Evolutionary conservation across 2,888 invertebrate species (phyloP).

Genomic region (Nasonia oneida): DNA sequence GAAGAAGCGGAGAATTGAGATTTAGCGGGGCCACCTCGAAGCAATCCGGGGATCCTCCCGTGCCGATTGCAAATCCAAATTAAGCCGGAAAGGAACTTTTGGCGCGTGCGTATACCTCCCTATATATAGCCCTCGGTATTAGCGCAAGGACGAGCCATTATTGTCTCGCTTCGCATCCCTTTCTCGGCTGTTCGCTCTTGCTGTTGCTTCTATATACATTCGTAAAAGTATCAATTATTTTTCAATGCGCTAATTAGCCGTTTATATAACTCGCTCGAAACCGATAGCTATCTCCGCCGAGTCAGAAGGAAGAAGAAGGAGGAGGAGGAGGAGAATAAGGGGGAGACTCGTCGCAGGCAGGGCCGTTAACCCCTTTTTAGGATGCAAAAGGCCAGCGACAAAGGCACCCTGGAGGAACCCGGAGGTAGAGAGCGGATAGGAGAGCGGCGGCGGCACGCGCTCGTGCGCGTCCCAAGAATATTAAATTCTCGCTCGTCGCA

Average conservation of each 20-base stretch:
- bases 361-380: conserved; percentile 70
- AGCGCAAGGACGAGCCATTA: neutral
- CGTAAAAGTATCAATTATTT: too few relatives aligned
- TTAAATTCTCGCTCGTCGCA: conserved; percentile 77
- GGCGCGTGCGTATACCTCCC: neutral
- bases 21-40: conserved; percentile 47
- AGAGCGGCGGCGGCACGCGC: conserved; percentile 61
- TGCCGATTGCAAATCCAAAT: conserved; percentile 58
- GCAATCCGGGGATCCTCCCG: conserved; percentile 62
- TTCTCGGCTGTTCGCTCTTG: neutral
- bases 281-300: neutral
- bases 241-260: neutral
- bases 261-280: neutral
- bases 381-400: conserved; percentile 70
- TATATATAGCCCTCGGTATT: neutral
- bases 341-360: conserved; percentile 25
- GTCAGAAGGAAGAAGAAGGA: neutral
- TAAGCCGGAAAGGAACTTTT: conserved; percentile 26
- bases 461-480: conserved; percentile 75
- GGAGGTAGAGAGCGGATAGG: conserved; percentile 13
- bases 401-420: conserved; percentile 70
- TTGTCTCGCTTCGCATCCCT: neutral
- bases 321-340: neutral
- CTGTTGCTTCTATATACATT: too few relatives aligned
- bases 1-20: conserved; percentile 54